Percentiles rank a stretch among this genome's conserved stretches.
phyloP scores from a whole-genome alignment of 2,797 vertebrate genomes.

The Thripadectes ignobilis region DNA sequence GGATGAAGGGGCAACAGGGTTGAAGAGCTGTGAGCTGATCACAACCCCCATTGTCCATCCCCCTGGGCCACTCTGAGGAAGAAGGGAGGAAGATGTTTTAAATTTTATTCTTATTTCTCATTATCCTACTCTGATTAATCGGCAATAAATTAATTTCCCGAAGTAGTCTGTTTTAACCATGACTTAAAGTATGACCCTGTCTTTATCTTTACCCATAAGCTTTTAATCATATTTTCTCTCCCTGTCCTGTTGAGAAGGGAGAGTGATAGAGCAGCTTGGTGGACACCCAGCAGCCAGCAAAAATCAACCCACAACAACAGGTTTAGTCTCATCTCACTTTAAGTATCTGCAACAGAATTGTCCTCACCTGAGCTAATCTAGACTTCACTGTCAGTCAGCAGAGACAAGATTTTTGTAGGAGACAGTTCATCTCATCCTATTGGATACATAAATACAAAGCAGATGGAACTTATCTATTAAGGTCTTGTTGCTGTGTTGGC shows the following conservation, averaged over 20 bases:
- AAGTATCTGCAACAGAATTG: background rate
- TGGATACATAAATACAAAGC: background rate
- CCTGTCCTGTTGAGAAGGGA: background rate
- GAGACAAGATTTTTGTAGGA: background rate
- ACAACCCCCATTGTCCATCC: fast-evolving
- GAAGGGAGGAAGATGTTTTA: fast-evolving
- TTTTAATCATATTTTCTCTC: background rate
- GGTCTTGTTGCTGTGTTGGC: background rate
- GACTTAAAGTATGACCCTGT: background rate
- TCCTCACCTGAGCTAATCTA: background rate
- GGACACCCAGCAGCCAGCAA: background rate
- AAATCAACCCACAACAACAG: background rate
- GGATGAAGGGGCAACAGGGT: background rate
- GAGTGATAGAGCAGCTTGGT: background rate
- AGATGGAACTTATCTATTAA: background rate
- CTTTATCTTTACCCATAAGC: background rate
- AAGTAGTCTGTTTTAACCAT: background rate
- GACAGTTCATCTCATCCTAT: background rate
- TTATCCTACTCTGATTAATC: background rate
- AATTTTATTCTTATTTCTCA: background rate
- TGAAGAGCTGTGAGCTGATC: background rate
- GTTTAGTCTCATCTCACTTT: background rate
- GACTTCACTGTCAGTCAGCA: background rate
- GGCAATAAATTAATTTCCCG: background rate
- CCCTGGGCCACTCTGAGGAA: fast-evolving